phyloP scores from a whole-genome alignment of 2,797 vertebrate genomes.

The Petrocephalus sullivani region DNA sequence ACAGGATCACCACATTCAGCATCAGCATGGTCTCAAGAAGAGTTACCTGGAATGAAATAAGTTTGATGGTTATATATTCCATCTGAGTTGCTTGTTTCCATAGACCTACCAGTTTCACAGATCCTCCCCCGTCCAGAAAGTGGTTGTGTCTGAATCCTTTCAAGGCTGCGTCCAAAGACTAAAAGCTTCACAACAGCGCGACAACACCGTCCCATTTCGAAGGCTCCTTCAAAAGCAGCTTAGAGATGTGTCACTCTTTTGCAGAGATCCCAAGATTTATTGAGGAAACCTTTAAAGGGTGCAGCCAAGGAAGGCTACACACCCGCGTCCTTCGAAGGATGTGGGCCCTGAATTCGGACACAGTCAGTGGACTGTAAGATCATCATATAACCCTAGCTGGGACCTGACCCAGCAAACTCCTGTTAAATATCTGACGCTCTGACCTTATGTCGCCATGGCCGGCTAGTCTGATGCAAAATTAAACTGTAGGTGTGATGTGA shows the following conservation, averaged over 20 bases:
- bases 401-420: background rate
- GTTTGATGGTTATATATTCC: background rate
- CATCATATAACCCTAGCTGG: background rate
- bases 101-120: background rate
- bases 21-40: conserved; percentile 73
- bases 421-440: background rate
- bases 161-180: no score
- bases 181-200: no score
- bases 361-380: background rate
- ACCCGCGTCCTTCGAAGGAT: no score
- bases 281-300: no score
- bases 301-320: no score
- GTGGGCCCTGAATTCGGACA: no score
- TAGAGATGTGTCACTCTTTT: no score
- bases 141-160: background rate
- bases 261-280: no score
- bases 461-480: background rate
- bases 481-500: background rate
- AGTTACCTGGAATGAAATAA: conserved; percentile 6
- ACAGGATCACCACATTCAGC: conserved; percentile 54
- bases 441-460: background rate
- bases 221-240: no score
- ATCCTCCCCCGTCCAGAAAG: background rate
- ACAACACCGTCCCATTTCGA: no score
- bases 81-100: background rate